Evolutionary conservation across 2,888 invertebrate species (phyloP).

Genomic region (Nezara viridula): DNA sequence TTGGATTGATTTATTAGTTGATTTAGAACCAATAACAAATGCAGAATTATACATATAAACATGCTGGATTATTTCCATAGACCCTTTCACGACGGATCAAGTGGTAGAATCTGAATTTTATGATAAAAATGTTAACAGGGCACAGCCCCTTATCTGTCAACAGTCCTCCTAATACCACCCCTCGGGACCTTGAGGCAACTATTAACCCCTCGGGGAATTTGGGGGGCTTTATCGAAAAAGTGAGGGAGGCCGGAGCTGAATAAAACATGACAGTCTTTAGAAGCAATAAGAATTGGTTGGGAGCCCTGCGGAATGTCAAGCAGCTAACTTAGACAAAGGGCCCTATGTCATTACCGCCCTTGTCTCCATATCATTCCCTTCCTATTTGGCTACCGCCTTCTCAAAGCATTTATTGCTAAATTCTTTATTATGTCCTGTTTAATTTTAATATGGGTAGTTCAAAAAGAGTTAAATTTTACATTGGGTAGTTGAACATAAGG

Average conservation of each 20-base stretch:
- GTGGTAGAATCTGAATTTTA: neutral
- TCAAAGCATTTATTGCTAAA: neutral
- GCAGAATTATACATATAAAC: no score
- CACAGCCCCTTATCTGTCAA: conserved; percentile 18
- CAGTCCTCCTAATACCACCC: conserved; percentile 15
- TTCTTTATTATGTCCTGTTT: neutral
- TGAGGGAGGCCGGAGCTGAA: conserved; percentile 61
- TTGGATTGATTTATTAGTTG: no score
- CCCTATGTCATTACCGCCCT: conserved; percentile 51
- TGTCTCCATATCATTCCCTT: neutral
- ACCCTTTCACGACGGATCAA: neutral
- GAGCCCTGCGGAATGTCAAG: conserved; percentile 62
- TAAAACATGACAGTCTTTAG: conserved; percentile 65
- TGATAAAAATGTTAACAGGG: neutral
- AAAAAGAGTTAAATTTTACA: no score
- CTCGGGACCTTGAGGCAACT: conserved; percentile 16
- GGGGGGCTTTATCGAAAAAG: conserved; percentile 62
- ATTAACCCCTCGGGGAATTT: conserved; percentile 59
- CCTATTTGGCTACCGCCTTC: neutral
- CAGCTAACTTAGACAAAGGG: conserved; percentile 64
- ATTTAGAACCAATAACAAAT: no score
- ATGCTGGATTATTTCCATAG: no score
- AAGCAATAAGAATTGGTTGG: conserved; percentile 64
- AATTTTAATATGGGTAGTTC: neutral
- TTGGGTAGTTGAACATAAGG: no score